phyloP scores from a whole-genome alignment of 2,888 invertebrate species.

The Drosophila peninsularis region DNA sequence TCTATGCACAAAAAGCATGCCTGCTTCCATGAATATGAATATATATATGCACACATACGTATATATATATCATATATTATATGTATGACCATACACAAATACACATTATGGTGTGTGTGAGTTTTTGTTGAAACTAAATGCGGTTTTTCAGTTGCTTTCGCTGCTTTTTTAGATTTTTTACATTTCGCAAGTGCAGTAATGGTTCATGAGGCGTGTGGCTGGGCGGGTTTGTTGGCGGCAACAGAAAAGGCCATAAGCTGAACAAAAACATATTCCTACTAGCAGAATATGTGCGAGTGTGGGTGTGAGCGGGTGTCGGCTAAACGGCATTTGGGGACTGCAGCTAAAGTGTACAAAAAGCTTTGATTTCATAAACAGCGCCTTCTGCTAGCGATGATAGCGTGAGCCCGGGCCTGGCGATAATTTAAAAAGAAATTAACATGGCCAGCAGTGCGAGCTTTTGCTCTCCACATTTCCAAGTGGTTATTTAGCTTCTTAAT shows the following conservation, averaged over 20 bases:
- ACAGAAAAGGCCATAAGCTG: conserved; percentile 76
- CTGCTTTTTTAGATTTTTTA: conserved; percentile 21
- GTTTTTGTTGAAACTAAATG: conserved; percentile 66
- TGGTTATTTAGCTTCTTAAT: not conserved
- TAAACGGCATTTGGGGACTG: conserved; percentile 70
- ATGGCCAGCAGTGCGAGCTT: not conserved
- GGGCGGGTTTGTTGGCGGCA: conserved; percentile 63
- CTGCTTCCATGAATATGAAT: conserved; percentile 48
- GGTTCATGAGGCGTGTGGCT: conserved; percentile 19
- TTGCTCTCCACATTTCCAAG: not conserved
- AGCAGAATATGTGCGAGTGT: conserved; percentile 7
- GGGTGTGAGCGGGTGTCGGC: conserved; percentile 48
- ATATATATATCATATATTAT: conserved; percentile 28
- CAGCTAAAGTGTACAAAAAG: conserved; percentile 62
- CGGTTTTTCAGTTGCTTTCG: conserved; percentile 53
- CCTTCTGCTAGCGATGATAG: conserved; percentile 46
- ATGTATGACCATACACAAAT: conserved; percentile 43
- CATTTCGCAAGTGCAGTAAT: conserved; percentile 50
- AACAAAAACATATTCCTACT: conserved; percentile 67
- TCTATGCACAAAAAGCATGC: conserved; percentile 63
- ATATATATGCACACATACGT: conserved; percentile 8
- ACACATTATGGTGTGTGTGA: conserved; percentile 50
- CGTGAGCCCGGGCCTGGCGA: conserved; percentile 46
- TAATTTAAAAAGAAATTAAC: conserved; percentile 2
- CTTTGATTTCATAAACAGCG: conserved; percentile 65